Evolutionary conservation across 2,888 invertebrate genomes (phyloP).

Genomic region (Ptilodon capucinus): DNA sequence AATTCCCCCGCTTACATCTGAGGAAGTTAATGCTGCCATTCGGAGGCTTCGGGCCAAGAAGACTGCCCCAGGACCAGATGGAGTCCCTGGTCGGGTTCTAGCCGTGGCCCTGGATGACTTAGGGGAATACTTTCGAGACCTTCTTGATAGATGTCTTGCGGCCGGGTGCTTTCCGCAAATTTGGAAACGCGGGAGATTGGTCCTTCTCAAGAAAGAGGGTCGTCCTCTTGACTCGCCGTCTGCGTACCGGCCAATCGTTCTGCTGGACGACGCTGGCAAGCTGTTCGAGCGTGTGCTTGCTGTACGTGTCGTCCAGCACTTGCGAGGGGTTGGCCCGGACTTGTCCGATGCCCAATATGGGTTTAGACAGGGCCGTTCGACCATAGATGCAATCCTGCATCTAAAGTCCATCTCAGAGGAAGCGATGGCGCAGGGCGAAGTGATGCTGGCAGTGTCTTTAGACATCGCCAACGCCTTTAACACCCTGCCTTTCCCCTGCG

Average conservation of each 20-base stretch:
- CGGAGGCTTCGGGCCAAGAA: background rate
- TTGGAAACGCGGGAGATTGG: constrained; percentile 6
- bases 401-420: constrained; percentile 4
- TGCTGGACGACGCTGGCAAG: constrained; percentile 12
- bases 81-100: background rate
- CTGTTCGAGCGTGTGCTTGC: constrained; percentile 1
- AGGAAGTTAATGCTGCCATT: too few relatives aligned
- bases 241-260: constrained; percentile 12
- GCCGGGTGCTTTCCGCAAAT: background rate
- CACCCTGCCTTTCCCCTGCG: constrained; percentile 23
- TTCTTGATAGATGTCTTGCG: background rate
- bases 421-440: constrained; percentile 10
- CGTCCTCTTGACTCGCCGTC: constrained; percentile 7
- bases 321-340: background rate
- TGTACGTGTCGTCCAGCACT: background rate
- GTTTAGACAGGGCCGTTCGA: constrained; percentile 8
- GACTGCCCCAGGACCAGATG: background rate
- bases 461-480: constrained; percentile 33
- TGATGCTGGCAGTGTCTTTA: constrained; percentile 19
- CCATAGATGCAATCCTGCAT: constrained; percentile 7
- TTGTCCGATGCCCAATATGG: constrained; percentile 9
- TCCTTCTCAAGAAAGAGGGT: constrained; percentile 7
- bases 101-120: background rate
- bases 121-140: background rate
- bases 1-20: too few relatives aligned